These are phyloP conservation scores for Aepyceros melampus DNA, from an alignment of 2,113 vertebrate genomes.

Conservation along the genomic window DNA sequence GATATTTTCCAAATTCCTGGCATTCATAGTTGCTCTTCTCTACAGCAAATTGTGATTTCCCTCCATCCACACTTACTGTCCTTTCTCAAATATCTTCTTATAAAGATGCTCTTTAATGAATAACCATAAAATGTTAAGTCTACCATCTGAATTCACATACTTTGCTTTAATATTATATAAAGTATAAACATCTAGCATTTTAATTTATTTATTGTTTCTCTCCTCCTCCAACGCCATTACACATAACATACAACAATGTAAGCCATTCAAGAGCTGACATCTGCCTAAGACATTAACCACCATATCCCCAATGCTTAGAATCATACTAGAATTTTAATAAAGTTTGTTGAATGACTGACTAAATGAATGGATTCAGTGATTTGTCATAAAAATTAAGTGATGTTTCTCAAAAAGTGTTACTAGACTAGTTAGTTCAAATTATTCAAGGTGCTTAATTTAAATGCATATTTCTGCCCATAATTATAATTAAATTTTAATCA, in stretches of 20 bases:
- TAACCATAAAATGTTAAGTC: neutral
- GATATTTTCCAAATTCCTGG: neutral
- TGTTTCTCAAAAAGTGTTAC: neutral
- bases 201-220: neutral
- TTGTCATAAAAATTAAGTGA: neutral
- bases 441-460: neutral
- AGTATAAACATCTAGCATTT: neutral
- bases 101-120: neutral
- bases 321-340: neutral
- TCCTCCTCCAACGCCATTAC: neutral
- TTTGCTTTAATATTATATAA: neutral
- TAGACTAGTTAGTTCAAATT: neutral
- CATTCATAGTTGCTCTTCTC: neutral
- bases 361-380: neutral
- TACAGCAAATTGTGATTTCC: neutral
- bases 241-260: neutral
- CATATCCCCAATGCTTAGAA: neutral
- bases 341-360: neutral
- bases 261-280: neutral
- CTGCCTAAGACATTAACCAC: no score
- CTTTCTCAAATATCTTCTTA: neutral
- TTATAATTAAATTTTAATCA: neutral
- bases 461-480: neutral
- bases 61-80: neutral
- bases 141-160: rapidly evolving